Evolutionary conservation across 2,888 invertebrate species (phyloP), one percentile per base, ranked within the genome.

Genomic region (Volucella bombylans): DNA sequence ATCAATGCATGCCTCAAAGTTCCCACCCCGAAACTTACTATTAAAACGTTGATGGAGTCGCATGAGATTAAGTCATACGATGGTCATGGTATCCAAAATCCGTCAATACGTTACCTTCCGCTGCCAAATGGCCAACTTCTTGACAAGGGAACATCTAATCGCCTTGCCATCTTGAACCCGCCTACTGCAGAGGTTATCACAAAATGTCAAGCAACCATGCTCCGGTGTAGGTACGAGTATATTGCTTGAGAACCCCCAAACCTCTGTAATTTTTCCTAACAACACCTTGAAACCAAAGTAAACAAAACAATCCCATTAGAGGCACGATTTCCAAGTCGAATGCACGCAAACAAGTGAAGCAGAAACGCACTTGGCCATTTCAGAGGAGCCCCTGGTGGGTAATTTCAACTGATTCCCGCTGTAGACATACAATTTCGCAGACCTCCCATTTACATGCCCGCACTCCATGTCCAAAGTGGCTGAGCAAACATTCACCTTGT

Each of bases 351-450:
- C 31, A 55, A 31, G 31, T 18, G 6, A 43, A 41, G n/a, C 41
- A 67, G 18, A 41, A 18, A 50, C 10, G 43, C 43, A 43, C 54
- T 50, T 39, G 47, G 45, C 14, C 47, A 6, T 47, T 38, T 3
- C 49, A 50, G 23, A 41, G 45, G 39, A 41, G 77, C 82, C 82
- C 15, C 62, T 50, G 78, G 82, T 82, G 72, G 14, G 73, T 62
- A 73, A 82, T 82, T 82, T 73, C 57, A 78, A 52, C 62, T 82
- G 78, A 82, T 78, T 73, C 72, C 62, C 23, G 39, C 38, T 62
- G 45, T 50, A 50, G 52, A 62, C 74, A 50, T 73, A 73, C 73
- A 80, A 80, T 80, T 74, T 57, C 49, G 10, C 18, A 71, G 71
- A 82, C 65, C 59, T 57, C 64, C 81, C 57, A 74, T 74, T 68